Conservation (phyloP, 64 coral and sea anemone genomes). For the Stichodactyla mertensii region DNA sequence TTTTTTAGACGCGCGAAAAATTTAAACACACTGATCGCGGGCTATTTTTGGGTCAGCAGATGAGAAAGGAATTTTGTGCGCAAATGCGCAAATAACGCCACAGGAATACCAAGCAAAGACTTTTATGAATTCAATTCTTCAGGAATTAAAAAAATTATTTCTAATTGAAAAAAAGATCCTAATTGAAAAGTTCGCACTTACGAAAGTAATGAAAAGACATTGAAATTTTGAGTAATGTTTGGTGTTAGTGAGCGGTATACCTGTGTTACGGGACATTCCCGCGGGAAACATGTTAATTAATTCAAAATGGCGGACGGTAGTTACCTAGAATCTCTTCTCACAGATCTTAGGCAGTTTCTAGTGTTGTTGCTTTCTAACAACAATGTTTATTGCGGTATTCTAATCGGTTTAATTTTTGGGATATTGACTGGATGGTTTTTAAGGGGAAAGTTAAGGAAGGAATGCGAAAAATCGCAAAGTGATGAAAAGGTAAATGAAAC, state of each 20-base stretch:
- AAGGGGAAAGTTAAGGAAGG: background rate
- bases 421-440: conserved; percentile 12
- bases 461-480: background rate
- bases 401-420: background rate
- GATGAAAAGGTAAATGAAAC: background rate
- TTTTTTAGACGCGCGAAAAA: background rate
- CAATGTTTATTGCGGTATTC: conserved; percentile 7
- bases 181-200: too few relatives aligned
- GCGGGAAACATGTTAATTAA: background rate
- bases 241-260: background rate
- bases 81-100: background rate
- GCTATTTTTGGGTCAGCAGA: background rate
- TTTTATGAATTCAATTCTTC: too few relatives aligned
- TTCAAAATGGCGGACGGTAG: background rate
- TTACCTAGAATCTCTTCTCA: background rate
- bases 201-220: too few relatives aligned
- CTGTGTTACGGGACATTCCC: conserved; percentile 3
- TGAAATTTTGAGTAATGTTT: too few relatives aligned
- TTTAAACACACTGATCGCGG: background rate
- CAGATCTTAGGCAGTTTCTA: conserved; percentile 1
- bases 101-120: background rate
- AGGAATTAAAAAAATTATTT: too few relatives aligned
- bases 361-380: background rate
- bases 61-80: background rate
- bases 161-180: too few relatives aligned